Evolutionary conservation across 2,888 invertebrate genomes (phyloP).

Genomic region (Meteorus cinctellus): DNA sequence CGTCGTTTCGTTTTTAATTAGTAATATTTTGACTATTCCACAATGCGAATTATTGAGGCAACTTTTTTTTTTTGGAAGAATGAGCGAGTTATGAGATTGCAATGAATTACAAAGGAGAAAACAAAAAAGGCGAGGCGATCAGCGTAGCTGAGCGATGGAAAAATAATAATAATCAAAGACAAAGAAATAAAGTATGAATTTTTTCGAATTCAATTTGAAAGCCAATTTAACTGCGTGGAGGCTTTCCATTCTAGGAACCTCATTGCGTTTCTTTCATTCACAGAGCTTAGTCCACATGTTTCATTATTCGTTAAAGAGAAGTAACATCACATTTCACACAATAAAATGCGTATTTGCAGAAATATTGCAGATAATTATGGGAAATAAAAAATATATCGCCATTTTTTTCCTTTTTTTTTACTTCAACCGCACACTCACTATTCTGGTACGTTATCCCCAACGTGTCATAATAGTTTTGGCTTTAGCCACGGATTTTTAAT

Average conservation of each 20-base stretch:
- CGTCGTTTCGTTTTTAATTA: constrained; percentile 55
- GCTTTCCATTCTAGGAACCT: not conserved
- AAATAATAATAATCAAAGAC: constrained; percentile 56
- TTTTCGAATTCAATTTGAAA: constrained; percentile 45
- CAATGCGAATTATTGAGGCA: constrained; percentile 69
- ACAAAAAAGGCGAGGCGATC: constrained; percentile 67
- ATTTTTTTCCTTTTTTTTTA: constrained; percentile 7
- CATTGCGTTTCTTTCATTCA: constrained; percentile 36
- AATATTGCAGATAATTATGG: constrained; percentile 79
- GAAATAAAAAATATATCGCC: constrained; percentile 35
- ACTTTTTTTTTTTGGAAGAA: constrained; percentile 56
- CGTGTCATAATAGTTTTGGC: constrained; percentile 33
- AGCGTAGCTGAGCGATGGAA: constrained; percentile 64
- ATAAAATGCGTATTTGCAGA: constrained; percentile 82
- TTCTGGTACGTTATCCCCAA: constrained; percentile 54
- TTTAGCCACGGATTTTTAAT: not conserved
- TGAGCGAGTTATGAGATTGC: constrained; percentile 59
- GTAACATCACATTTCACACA: constrained; percentile 83
- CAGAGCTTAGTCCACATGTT: constrained; percentile 35
- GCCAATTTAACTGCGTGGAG: not conserved
- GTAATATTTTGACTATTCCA: constrained; percentile 69
- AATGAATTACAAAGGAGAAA: constrained; percentile 55
- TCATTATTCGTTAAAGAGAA: constrained; percentile 66
- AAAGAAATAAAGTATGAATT: constrained; percentile 21
- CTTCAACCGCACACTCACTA: constrained; percentile 57